Conservation (phyloP, 2,113 vertebrate genomes). For the Chaenocephalus aceratus region DNA sequence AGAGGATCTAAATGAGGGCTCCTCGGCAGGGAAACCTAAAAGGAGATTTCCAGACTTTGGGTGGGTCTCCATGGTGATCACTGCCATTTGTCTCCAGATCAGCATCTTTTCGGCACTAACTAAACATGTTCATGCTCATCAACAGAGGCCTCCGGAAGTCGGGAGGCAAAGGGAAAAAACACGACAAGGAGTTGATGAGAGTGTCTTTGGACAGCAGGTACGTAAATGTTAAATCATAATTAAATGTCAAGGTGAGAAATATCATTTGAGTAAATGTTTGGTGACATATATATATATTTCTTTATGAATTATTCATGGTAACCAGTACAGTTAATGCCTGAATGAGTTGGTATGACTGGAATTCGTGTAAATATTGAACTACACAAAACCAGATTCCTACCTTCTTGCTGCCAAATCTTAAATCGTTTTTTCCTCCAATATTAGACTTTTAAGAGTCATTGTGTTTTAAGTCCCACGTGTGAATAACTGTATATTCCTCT, state of each 20-base stretch:
- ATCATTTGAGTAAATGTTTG: background rate
- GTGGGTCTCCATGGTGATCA: conserved; percentile 70
- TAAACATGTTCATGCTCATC: conserved; percentile 21
- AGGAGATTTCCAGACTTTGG: conserved; percentile 94
- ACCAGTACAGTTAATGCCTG: background rate
- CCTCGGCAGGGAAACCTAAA: conserved; percentile 86
- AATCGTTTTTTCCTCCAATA: background rate
- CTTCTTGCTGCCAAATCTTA: background rate
- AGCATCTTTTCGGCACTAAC: background rate
- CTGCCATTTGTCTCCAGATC: background rate
- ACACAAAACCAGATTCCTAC: background rate
- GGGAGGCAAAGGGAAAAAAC: conserved; percentile 92
- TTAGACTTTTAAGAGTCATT: background rate
- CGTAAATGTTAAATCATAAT: background rate
- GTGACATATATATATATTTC: too few species aligned
- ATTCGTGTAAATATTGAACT: background rate
- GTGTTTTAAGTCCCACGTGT: background rate
- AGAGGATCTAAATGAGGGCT: conserved; percentile 88
- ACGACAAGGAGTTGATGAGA: conserved; percentile 89
- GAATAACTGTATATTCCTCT: background rate
- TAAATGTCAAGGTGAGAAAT: background rate
- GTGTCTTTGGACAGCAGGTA: conserved; percentile 93
- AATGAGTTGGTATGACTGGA: background rate
- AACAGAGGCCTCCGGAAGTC: conserved; percentile 92
- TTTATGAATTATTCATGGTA: background rate